These are phyloP conservation scores for Philotrypesis tridentata DNA, from an alignment of 1,140 invertebrate species.

Conservation along the genomic window DNA sequence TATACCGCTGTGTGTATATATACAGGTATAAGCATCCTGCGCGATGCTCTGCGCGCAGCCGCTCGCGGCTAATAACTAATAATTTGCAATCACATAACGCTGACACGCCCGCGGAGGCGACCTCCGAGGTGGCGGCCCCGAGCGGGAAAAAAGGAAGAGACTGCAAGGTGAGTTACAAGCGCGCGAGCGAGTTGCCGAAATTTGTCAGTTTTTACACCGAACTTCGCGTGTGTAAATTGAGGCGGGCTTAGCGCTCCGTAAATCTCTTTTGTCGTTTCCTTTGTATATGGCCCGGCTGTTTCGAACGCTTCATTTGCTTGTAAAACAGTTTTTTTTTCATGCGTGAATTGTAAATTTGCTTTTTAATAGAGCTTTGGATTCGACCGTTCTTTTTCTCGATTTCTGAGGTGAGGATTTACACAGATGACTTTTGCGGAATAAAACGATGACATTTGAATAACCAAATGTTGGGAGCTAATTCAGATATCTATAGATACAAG, in stretches of 20 bases:
- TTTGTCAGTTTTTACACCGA: conserved; percentile 29
- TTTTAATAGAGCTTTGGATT: neutral
- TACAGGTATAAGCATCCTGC: neutral
- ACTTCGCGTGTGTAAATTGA: neutral
- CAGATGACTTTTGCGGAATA: no score
- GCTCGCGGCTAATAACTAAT: conserved; percentile 26
- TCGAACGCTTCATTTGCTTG: conserved; percentile 1
- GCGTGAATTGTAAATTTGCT: no score
- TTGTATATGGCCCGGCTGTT: neutral
- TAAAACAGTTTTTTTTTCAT: neutral
- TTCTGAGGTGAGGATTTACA: no score
- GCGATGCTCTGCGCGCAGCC: neutral
- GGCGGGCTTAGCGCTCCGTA: neutral
- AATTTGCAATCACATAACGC: conserved; percentile 25
- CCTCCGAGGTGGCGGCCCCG: neutral
- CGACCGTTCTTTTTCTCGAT: no score
- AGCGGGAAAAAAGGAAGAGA: conserved; percentile 8
- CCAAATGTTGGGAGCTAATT: conserved; percentile 26
- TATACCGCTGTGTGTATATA: no score
- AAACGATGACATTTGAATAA: no score
- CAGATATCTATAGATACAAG: conserved; percentile 44
- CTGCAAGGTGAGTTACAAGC: neutral
- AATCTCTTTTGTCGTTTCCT: conserved; percentile 4
- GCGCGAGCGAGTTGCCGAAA: conserved; percentile 8
- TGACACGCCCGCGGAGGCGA: neutral